Evolutionary conservation across 2,113 vertebrate genomes (phyloP).

Genomic region (Murina feae): DNA sequence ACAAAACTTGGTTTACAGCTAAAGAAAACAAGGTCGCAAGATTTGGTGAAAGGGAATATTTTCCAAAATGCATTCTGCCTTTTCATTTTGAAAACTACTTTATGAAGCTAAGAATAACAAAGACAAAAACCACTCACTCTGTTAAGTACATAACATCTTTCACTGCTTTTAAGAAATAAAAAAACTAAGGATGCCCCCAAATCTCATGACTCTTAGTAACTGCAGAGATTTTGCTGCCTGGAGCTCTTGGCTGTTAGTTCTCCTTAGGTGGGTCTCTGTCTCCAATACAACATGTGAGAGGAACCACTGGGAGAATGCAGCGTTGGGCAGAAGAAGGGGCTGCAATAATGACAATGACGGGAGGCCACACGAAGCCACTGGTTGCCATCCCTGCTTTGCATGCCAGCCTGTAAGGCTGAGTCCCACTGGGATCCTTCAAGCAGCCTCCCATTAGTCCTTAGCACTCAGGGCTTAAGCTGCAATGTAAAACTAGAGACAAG

Average conservation of each 20-base stretch:
- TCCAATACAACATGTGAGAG: not conserved
- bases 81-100: not conserved
- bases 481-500: slow-evolving; percentile 44
- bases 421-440: slow-evolving; percentile 27
- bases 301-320: not conserved
- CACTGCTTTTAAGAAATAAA: not conserved
- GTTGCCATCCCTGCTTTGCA: slow-evolving; percentile 12
- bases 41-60: not conserved
- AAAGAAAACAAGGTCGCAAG: not conserved
- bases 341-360: not conserved
- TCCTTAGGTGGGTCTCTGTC: not conserved
- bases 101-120: not conserved
- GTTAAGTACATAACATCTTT: not conserved
- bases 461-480: slow-evolving; percentile 52
- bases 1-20: not conserved
- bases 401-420: not conserved
- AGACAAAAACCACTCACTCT: not conserved
- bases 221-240: slow-evolving; percentile 28
- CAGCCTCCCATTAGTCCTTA: slow-evolving; percentile 54
- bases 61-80: not conserved
- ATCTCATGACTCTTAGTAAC: not conserved
- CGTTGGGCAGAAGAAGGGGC: slow-evolving; percentile 5
- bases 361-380: not conserved
- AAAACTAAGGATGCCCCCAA: not conserved
- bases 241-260: not conserved